Percentiles rank a stretch among this genome's conserved stretches.
Evolutionary conservation across 2,113 vertebrate species (phyloP).

Genomic region (Clupea harengus): DNA sequence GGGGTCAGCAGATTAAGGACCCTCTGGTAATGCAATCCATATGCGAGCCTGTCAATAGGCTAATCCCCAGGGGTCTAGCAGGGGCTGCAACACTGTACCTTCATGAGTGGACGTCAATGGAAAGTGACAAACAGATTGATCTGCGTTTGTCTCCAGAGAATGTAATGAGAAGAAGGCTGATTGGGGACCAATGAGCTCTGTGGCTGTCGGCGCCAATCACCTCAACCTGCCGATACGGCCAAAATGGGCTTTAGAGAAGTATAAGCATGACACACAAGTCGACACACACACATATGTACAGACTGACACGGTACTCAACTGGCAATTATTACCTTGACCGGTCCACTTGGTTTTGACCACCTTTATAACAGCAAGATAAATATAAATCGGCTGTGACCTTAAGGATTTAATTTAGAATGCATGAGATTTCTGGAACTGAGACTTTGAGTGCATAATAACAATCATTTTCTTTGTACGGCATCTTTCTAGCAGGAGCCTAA

Average conservation of each 20-base stretch:
- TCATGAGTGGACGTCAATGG: neutral
- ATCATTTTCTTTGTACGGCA: too few species aligned
- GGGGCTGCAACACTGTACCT: neutral
- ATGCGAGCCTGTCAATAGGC: neutral
- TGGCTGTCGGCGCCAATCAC: neutral
- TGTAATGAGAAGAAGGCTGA: neutral
- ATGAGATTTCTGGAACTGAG: too few species aligned
- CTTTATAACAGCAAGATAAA: neutral
- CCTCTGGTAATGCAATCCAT: neutral
- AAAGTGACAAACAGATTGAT: neutral
- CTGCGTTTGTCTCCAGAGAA: neutral
- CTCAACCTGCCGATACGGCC: neutral
- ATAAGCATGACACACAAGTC: neutral
- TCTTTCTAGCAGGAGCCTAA: too few species aligned
- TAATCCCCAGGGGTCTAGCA: neutral
- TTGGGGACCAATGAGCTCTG: neutral
- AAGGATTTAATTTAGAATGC: too few species aligned
- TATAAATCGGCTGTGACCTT: neutral
- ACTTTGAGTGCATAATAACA: too few species aligned
- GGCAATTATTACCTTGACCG: too few species aligned
- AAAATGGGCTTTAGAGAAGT: neutral
- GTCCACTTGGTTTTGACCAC: neutral
- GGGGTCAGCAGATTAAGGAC: neutral
- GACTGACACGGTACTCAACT: neutral
- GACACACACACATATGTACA: neutral